phyloP scores from a whole-genome alignment of 2,888 invertebrate species.

The Furcula furcula region DNA sequence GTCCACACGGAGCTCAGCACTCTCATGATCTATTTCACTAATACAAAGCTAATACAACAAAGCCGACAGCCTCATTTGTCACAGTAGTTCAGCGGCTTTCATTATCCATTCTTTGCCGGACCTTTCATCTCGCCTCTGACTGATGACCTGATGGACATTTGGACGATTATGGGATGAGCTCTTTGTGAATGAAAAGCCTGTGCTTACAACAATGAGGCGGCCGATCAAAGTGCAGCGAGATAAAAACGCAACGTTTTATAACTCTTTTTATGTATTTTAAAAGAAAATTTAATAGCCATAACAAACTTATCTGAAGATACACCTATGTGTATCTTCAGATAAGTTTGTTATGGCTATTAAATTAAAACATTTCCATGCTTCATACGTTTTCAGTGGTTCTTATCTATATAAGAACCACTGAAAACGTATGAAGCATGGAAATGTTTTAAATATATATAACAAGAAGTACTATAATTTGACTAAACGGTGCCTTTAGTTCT shows the following conservation, averaged over 20 bases:
- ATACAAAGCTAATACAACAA: constrained; percentile 60
- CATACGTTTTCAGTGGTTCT: too few relatives aligned
- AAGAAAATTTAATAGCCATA: constrained; percentile 2
- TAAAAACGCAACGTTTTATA: constrained; percentile 13
- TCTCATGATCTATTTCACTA: constrained; percentile 54
- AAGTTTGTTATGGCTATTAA: background rate
- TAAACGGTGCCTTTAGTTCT: background rate
- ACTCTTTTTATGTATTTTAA: constrained; percentile 4
- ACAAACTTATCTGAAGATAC: background rate
- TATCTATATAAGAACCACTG: too few relatives aligned
- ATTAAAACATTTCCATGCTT: too few relatives aligned
- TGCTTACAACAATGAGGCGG: constrained; percentile 60
- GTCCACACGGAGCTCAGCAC: constrained; percentile 8
- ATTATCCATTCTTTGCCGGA: constrained; percentile 35
- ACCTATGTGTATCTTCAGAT: too few relatives aligned
- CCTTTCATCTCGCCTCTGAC: constrained; percentile 68
- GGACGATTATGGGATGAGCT: constrained; percentile 66
- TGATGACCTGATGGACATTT: constrained; percentile 71
- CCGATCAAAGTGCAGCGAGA: constrained; percentile 49
- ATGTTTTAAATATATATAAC: background rate
- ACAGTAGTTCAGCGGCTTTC: constrained; percentile 40
- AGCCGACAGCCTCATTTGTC: constrained; percentile 58
- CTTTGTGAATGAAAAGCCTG: constrained; percentile 62
- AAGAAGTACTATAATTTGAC: background rate
- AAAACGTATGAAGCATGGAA: too few relatives aligned